phyloP scores from a whole-genome alignment of 1,140 invertebrate species.

The Drosophila pectinifera region DNA sequence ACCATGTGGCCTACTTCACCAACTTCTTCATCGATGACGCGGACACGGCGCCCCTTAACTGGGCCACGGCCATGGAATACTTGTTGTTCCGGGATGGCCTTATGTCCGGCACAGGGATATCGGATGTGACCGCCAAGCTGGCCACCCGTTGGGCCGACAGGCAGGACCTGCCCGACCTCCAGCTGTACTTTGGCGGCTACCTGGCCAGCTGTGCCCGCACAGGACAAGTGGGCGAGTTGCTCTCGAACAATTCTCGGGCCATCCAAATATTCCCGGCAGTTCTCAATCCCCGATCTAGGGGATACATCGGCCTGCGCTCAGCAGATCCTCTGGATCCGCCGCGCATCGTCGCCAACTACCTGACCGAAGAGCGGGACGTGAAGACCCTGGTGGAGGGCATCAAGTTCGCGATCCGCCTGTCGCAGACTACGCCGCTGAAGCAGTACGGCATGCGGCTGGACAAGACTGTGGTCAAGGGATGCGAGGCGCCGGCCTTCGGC shows the following conservation, averaged over 20 bases:
- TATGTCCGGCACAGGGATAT: conserved; percentile 93
- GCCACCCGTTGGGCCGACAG: conserved; percentile 92
- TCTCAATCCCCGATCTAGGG: conserved; percentile 92
- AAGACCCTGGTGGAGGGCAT: conserved; percentile 90
- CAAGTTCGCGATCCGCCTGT: conserved; percentile 89
- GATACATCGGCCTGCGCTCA: conserved; percentile 89
- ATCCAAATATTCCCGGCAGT: conserved; percentile 89
- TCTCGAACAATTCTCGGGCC: conserved; percentile 87
- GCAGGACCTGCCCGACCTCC: conserved; percentile 93
- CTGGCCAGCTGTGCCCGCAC: conserved; percentile 92
- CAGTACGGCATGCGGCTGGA: conserved; percentile 90
- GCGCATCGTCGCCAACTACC: conserved; percentile 93
- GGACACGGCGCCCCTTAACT: conserved; percentile 92
- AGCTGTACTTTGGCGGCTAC: conserved; percentile 94
- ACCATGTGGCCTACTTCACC: conserved; percentile 92
- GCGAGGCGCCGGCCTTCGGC: conserved; percentile 89
- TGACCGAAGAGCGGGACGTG: conserved; percentile 91
- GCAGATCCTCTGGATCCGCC: conserved; percentile 92
- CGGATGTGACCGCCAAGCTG: conserved; percentile 92
- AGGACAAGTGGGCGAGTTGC: conserved; percentile 92
- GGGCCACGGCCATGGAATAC: conserved; percentile 95
- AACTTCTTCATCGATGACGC: conserved; percentile 93
- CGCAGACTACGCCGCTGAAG: conserved; percentile 89
- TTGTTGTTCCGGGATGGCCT: conserved; percentile 92
- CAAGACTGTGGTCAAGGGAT: conserved; percentile 89